phyloP scores from a whole-genome alignment of 2,113 vertebrate species.

The Dromiciops gliroides region DNA sequence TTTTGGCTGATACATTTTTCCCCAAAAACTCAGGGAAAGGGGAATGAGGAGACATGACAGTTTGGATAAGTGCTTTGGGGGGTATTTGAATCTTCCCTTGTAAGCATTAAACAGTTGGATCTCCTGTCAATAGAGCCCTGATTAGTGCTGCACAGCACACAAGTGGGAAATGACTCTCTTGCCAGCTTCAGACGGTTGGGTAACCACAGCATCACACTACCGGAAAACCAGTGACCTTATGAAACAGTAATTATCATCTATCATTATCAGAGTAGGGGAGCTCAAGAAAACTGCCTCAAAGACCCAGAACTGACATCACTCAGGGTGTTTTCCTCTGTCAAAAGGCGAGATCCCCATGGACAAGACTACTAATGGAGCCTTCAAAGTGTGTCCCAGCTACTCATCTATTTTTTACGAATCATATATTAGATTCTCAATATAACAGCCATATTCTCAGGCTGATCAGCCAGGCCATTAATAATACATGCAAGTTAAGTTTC shows the following conservation, averaged over 20 bases:
- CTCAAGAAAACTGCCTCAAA: not conserved
- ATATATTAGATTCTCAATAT: conserved; percentile 34
- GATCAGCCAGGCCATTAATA: conserved; percentile 29
- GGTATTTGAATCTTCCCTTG: conserved; percentile 78
- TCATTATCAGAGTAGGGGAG: conserved; percentile 21
- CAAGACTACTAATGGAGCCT: not conserved
- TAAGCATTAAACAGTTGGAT: conserved; percentile 80
- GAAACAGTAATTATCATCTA: not conserved
- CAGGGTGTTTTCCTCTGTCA: conserved; percentile 20
- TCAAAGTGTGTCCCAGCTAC: conserved; percentile 29
- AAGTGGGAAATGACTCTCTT: conserved; percentile 65
- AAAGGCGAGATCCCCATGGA: conserved; percentile 4
- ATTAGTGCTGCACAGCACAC: conserved; percentile 73
- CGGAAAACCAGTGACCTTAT: not conserved
- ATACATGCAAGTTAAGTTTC: conserved; percentile 19
- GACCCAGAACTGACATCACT: not conserved
- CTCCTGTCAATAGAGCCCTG: conserved; percentile 76
- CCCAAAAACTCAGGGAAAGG: conserved; percentile 13
- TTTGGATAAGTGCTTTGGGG: conserved; percentile 72
- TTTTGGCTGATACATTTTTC: conserved; percentile 78
- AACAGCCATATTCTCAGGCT: conserved; percentile 10
- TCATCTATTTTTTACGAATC: conserved; percentile 37
- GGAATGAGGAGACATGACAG: conserved; percentile 33
- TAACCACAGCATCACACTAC: conserved; percentile 38
- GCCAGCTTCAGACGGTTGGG: conserved; percentile 50